Base-by-base conservation (phyloP, 2,797 vertebrate species). In the Chaenodraco wilsoni region DNA sequence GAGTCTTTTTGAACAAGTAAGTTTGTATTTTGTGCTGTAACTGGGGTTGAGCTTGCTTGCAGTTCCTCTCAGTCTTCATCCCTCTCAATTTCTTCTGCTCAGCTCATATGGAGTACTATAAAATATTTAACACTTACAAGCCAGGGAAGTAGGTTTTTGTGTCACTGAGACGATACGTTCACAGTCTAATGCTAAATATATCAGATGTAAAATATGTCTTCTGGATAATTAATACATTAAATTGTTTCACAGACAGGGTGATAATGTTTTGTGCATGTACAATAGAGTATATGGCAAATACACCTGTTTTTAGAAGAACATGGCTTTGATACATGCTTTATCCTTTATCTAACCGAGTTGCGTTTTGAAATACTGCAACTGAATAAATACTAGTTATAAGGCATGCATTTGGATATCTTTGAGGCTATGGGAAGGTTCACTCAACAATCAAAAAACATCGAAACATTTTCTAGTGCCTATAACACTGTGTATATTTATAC, bases 141-240 rank as follows among this genome's bases (percentile, higher is more conserved):
- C n/a, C 43, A 63, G 77, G 48, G 48, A 87, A 89, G 77, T 84
- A 67, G 88, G 81, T 86, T 88, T 88, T 72, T 81, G 79, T 88
- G 85, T 88, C 88, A 89, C 59, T 31, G 50, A 67, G 49, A 40
- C 50, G 62, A 52, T 61, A 71, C 41, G 6, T 49, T 65, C 44
- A n/a, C n/a, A 43, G 52, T 49, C 58, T 68, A 49, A 69, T 57
- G 73, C 31, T 62, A 72, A 81, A 75, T 74, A 73, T 72, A 83
- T 77, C 17, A 3, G 3, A 52, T 72, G 65, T 79, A 62, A 63
- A 69, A 82, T 8, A 50, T 69, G 49, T 0, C 13, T 19, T 41
- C 14, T 4, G 2, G 37, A 19, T 52, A 23, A 77, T 84, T 70
- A 17, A 63, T 69, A 70, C 52, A 50, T 44, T 19, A 19, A 43